Conservation (phyloP, 2,797 vertebrate genomes). For the Amphiprion clarkii region DNA sequence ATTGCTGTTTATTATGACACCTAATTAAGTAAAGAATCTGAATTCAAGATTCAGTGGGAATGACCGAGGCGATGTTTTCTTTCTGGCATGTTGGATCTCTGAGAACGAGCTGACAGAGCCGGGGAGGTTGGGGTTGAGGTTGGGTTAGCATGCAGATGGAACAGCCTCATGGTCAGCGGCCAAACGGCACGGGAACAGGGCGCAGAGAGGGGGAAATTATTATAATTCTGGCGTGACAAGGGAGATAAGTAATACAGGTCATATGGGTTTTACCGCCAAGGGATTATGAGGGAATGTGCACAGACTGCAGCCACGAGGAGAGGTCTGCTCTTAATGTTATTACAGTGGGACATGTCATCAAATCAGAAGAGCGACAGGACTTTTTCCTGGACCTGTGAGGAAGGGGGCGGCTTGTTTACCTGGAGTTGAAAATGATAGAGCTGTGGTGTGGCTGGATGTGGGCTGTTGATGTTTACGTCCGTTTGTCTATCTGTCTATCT, state of each 20-base stretch:
- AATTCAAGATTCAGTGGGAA: background rate
- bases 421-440: background rate
- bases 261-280: slow-evolving; percentile 80
- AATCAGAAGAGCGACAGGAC: slow-evolving; percentile 41
- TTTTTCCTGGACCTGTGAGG: background rate
- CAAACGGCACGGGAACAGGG: slow-evolving; percentile 66
- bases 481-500: slow-evolving; percentile 13
- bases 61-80: background rate
- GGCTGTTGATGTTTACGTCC: background rate
- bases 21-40: no score
- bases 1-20: no score
- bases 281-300: slow-evolving; percentile 75
- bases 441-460: no score
- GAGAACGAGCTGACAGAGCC: background rate
- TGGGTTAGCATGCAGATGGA: slow-evolving; percentile 62
- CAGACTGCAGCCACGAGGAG: slow-evolving; percentile 62
- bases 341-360: slow-evolving; percentile 50
- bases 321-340: slow-evolving; percentile 73
- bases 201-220: slow-evolving; percentile 58
- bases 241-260: slow-evolving; percentile 82
- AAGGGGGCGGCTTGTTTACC: slow-evolving; percentile 17
- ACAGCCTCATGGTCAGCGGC: slow-evolving; percentile 52
- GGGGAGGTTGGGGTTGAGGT: slow-evolving; percentile 1
- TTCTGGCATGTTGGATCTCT: slow-evolving; percentile 1
- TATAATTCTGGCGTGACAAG: slow-evolving; percentile 78